These are phyloP conservation scores for Tyrannus savana DNA, from an alignment of 2,113 vertebrate species.

Conservation along the genomic window DNA sequence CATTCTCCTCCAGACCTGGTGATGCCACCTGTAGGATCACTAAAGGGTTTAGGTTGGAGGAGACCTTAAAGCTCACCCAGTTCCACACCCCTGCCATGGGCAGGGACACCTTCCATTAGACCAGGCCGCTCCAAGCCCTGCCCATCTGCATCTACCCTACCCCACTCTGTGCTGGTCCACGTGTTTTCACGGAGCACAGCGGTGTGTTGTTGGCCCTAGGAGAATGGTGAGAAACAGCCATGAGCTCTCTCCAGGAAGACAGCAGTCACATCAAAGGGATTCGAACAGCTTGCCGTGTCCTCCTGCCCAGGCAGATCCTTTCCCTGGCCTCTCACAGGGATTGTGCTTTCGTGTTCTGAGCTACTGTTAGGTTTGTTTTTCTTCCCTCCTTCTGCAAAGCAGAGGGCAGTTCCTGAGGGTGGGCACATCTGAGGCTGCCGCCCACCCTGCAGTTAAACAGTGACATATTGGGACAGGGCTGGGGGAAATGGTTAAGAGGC, in stretches of 20 bases:
- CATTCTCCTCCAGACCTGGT: not conserved
- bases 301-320: not conserved
- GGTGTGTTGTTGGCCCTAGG: not conserved
- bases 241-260: not conserved
- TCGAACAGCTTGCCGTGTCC: fast-evolving
- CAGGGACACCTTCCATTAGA: not conserved
- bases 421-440: not conserved
- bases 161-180: too few relatives aligned
- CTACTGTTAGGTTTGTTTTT: not conserved
- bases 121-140: not conserved
- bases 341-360: not conserved
- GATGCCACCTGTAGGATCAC: not conserved
- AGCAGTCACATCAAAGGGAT: not conserved
- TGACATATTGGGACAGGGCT: not conserved
- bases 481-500: not conserved
- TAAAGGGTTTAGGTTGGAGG: not conserved
- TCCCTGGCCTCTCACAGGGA: not conserved
- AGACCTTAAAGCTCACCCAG: not conserved
- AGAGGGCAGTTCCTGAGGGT: not conserved
- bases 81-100: not conserved
- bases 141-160: not conserved
- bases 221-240: fast-evolving
- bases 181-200: fast-evolving
- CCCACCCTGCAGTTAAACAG: not conserved
- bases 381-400: not conserved